These are phyloP conservation scores for Myanophis thanlyinensis DNA, from an alignment of 2,113 vertebrate genomes.

Conservation along the genomic window DNA sequence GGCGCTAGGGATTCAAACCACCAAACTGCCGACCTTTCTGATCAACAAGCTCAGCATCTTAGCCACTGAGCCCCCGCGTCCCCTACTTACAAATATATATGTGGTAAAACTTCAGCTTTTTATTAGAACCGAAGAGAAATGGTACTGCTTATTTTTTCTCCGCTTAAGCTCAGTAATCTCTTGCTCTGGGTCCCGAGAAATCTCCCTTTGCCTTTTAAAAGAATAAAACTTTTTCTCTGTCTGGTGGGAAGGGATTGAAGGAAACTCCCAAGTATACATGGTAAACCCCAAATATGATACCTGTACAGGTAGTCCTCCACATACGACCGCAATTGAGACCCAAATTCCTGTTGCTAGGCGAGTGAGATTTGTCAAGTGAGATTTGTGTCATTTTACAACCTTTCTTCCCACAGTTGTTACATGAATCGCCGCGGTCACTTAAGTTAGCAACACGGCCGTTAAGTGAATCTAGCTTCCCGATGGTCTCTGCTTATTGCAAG, in stretches of 20 bases:
- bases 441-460: background rate
- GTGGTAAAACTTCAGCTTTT: background rate
- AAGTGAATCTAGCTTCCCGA: background rate
- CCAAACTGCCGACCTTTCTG: too few relatives aligned
- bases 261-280: background rate
- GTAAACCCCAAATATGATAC: background rate
- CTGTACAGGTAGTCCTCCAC: too few relatives aligned
- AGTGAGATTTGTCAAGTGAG: background rate
- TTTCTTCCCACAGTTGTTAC: background rate
- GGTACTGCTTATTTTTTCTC: background rate
- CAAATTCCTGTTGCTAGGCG: background rate
- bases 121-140: background rate
- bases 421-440: background rate
- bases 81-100: background rate
- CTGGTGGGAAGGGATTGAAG: background rate
- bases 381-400: background rate
- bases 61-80: too few relatives aligned
- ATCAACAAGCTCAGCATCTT: too few relatives aligned
- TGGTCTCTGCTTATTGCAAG: too few relatives aligned
- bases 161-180: background rate
- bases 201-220: background rate
- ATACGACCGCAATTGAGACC: too few relatives aligned
- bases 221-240: background rate
- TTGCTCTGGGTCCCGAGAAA: background rate
- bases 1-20: too few relatives aligned